Evolutionary conservation across 2,113 vertebrate species (phyloP).

Genomic region (Brienomyrus longianalis): DNA sequence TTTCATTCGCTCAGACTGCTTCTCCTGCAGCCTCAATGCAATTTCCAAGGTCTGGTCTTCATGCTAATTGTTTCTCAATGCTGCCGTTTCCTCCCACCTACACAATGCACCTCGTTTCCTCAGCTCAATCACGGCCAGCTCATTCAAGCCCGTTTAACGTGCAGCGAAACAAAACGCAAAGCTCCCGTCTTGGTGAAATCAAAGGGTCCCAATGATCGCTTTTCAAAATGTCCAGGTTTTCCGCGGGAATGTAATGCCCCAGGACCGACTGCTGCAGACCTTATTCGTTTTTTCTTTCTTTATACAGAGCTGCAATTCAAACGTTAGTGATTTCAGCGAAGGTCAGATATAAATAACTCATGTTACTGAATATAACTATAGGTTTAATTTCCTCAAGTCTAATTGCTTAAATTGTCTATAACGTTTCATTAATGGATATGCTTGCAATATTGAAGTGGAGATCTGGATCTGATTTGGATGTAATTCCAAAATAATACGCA

Average conservation of each 20-base stretch:
- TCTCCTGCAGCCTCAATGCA: slow-evolving; percentile 48
- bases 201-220: neutral
- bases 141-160: slow-evolving; percentile 44
- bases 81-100: slow-evolving; percentile 62
- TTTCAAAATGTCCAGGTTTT: slow-evolving; percentile 19
- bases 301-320: neutral
- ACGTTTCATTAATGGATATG: neutral
- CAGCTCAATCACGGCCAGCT: slow-evolving; percentile 34
- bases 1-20: slow-evolving; percentile 58
- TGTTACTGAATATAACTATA: neutral
- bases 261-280: neutral
- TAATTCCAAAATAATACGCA: neutral
- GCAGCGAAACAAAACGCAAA: slow-evolving; percentile 22
- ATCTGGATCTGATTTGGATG: neutral
- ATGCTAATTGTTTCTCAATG: slow-evolving; percentile 70
- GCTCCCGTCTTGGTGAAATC: neutral
- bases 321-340: neutral
- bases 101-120: slow-evolving; percentile 65
- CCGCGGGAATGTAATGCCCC: neutral
- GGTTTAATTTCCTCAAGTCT: neutral
- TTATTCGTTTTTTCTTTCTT: neutral
- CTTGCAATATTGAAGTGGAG: neutral
- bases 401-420: neutral
- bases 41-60: slow-evolving; percentile 62
- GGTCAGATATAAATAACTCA: neutral